Conservation (phyloP, 2,113 vertebrate genomes). For the Bothrops jararaca region DNA sequence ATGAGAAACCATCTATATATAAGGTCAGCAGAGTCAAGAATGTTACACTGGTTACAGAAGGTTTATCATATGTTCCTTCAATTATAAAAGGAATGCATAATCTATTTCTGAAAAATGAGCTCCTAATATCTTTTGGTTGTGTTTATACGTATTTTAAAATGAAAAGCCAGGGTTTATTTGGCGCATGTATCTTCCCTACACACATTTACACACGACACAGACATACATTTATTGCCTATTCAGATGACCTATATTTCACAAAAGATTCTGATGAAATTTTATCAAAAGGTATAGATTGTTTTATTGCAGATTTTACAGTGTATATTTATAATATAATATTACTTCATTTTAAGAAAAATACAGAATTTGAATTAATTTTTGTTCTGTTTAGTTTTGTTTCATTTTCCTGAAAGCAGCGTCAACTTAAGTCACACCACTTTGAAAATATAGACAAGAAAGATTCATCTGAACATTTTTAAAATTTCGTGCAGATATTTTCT, state of each 20-base stretch:
- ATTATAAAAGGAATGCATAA: background rate
- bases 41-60: background rate
- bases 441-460: background rate
- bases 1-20: conserved; percentile 11
- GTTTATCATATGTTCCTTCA: background rate
- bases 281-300: background rate
- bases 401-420: background rate
- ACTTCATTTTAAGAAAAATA: background rate
- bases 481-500: background rate
- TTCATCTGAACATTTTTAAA: background rate
- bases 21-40: background rate
- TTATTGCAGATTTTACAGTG: background rate
- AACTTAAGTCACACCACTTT: background rate
- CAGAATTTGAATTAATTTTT: background rate
- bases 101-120: background rate
- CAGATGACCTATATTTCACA: background rate
- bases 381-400: background rate
- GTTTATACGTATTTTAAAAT: background rate
- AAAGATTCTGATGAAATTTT: background rate
- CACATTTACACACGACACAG: too few species aligned
- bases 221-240: background rate
- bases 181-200: background rate
- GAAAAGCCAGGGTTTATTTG: background rate
- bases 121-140: background rate
- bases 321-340: background rate